phyloP scores from a whole-genome alignment of 2,113 vertebrate species.

The Dipodomys stephensi region DNA sequence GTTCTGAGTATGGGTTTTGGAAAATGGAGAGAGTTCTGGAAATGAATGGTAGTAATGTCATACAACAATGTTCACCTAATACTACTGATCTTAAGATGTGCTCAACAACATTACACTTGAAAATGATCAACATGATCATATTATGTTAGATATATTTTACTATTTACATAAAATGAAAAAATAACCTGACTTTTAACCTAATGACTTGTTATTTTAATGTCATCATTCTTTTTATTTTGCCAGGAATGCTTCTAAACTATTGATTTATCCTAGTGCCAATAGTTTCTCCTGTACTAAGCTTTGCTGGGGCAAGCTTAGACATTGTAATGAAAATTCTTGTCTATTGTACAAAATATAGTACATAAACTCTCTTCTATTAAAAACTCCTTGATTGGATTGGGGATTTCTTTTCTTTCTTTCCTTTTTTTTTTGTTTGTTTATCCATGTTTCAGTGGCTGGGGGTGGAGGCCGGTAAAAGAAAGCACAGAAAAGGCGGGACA shows the following conservation, averaged over 20 bases:
- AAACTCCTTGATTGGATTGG: not conserved
- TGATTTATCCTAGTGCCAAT: slow-evolving; percentile 2
- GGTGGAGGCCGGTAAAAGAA: no score
- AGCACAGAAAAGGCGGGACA: no score
- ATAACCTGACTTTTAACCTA: not conserved
- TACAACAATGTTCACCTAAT: not conserved
- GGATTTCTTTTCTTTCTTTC: no score
- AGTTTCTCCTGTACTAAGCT: slow-evolving; percentile 9
- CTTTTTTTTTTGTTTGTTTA: no score
- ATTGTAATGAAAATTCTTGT: slow-evolving; percentile 3
- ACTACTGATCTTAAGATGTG: not conserved
- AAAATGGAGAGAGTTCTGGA: not conserved
- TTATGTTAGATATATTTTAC: not conserved
- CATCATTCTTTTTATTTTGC: slow-evolving; percentile 1
- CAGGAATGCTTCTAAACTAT: not conserved
- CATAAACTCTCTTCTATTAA: not conserved
- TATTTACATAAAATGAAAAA: not conserved
- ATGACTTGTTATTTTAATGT: not conserved
- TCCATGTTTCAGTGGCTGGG: no score
- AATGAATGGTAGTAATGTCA: not conserved
- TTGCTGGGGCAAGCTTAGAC: not conserved
- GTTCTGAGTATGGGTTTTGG: not conserved
- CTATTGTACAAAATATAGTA: not conserved
- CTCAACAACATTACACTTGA: not conserved
- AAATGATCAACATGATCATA: not conserved